Percentiles rank a stretch among this genome's conserved stretches.
Evolutionary conservation across 1,140 invertebrate species (phyloP).

Genomic region (Lucilia cuprina): DNA sequence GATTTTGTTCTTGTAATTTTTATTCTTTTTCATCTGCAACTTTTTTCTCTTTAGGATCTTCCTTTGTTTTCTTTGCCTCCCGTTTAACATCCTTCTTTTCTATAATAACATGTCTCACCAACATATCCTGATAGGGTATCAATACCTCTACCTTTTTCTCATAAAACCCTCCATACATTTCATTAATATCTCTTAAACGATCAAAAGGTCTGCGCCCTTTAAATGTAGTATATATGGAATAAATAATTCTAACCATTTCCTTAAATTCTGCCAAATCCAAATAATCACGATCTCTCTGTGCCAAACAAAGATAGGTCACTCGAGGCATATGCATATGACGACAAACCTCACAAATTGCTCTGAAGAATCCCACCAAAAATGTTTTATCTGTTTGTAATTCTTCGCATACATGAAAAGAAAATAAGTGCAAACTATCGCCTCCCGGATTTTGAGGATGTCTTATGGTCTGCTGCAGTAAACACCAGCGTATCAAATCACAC

Average conservation of each 20-base stretch:
- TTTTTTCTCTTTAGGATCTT: neutral
- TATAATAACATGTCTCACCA: neutral
- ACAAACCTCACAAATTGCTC: conserved; percentile 10
- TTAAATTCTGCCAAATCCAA: neutral
- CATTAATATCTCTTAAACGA: conserved; percentile 31
- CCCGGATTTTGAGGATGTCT: neutral
- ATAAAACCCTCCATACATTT: conserved; percentile 33
- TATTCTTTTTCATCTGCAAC: too few relatives aligned
- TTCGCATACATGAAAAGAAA: conserved; percentile 10
- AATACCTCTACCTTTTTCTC: neutral
- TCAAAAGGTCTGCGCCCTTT: conserved; percentile 25
- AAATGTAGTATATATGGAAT: conserved; percentile 27
- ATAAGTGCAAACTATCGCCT: conserved; percentile 26
- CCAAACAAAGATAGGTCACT: conserved; percentile 15
- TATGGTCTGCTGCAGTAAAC: neutral
- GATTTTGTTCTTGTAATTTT: too few relatives aligned
- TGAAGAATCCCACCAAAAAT: conserved; percentile 23
- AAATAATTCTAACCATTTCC: conserved; percentile 9
- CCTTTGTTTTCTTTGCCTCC: neutral
- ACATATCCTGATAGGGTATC: conserved; percentile 28
- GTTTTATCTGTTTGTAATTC: neutral
- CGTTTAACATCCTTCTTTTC: neutral
- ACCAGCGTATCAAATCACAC: neutral
- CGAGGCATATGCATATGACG: conserved; percentile 34
- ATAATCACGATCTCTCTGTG: neutral